Percentiles rank a stretch among this genome's conserved stretches.
These are phyloP conservation scores for Pterostichus niger DNA, from an alignment of 2,888 invertebrate genomes.

Conservation along the genomic window DNA sequence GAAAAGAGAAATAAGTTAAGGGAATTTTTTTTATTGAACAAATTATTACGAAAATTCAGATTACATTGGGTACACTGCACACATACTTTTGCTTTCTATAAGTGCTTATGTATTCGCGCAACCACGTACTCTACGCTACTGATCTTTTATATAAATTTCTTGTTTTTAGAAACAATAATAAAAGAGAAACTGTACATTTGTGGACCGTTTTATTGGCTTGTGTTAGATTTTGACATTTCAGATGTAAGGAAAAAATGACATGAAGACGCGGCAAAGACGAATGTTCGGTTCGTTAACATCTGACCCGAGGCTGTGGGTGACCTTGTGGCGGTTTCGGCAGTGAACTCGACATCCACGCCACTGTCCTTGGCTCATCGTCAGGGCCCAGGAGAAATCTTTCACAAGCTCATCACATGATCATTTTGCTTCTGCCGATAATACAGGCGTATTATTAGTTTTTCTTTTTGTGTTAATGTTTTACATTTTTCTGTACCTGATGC, in stretches of 20 bases:
- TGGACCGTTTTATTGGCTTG: background rate
- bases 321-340: constrained; percentile 17
- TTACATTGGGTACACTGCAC: no score
- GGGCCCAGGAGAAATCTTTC: constrained; percentile 43
- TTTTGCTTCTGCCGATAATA: background rate
- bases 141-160: no score
- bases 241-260: background rate
- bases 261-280: background rate
- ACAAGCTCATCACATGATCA: background rate
- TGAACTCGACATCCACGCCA: constrained; percentile 51
- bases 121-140: no score
- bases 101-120: no score
- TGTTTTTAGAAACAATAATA: background rate
- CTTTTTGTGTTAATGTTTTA: no score
- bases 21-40: no score
- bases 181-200: constrained; percentile 4
- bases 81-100: no score
- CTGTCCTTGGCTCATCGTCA: constrained; percentile 26
- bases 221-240: constrained; percentile 2
- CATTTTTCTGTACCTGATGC: no score
- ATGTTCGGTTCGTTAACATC: constrained; percentile 20
- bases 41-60: no score
- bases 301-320: constrained; percentile 51
- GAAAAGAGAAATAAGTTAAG: no score
- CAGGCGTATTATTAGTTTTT: no score